Base-by-base conservation (phyloP, 2,113 vertebrate species). In the Anguilla rostrata region DNA sequence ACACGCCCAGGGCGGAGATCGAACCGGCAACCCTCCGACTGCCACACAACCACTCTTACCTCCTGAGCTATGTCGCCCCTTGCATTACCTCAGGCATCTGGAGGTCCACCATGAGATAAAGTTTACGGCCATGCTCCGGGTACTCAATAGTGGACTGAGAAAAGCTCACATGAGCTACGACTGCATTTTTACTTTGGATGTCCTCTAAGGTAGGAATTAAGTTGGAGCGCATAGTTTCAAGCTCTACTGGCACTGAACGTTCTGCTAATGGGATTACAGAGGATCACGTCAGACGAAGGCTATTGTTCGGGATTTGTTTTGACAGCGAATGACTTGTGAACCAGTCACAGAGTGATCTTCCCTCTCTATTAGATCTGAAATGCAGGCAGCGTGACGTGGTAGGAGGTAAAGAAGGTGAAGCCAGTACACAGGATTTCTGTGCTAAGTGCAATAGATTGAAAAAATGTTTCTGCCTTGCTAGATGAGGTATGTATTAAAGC, bases 231-330 rank as follows among this genome's bases (percentile, higher is more conserved):
- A 81, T 29, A 43, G 78, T 39, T 39, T 40, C 63, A 84, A 84
- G 87, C 79, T 46, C 81, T 56, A 66, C 12, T 81, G 22, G 84
- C 82, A 82, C 82, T 87, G 87, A 89, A 85, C 53, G 81, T 84
- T 71, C 84, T 80, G 75, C 80, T 92, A 89, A 92, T 88, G 86
- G 89, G 80, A 91, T 90, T 90, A 90, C 82, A 84, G 84, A 81
- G 88, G 90, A 90, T 85, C 88, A 90, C 57, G 43, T 81, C 40
- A 80, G 84, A 78, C 90, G 91, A 91, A 57, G 89, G 88, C 85
- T 89, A 87, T 84, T 86, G 88, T 87, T 86, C 83, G 53, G 90
- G 89, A 91, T 89, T 60, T 60, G 85, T 91, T 91, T 90, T 87
- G 92, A 92, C 89, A 60, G 53, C 88, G 82, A 85, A 88, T 82